Evolutionary conservation across 2,113 vertebrate species (phyloP).

Genomic region (Sinocyclocheilus maitianheensis): DNA sequence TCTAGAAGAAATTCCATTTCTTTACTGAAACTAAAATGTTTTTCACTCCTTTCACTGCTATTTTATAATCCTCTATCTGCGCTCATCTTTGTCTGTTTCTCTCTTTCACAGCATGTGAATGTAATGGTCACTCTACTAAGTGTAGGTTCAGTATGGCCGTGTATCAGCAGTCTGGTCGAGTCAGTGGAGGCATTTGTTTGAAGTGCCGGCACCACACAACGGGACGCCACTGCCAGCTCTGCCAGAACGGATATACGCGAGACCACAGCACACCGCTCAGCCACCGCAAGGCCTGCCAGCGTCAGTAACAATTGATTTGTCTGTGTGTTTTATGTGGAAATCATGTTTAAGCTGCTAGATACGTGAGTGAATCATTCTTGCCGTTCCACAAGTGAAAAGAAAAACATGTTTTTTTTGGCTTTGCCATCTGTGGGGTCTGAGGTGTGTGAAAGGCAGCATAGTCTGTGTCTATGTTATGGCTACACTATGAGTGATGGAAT

Average conservation of each 20-base stretch:
- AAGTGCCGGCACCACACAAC: conserved; percentile 88
- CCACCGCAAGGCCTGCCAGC: conserved; percentile 84
- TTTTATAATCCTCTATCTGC: not conserved
- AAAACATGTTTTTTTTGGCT: not conserved
- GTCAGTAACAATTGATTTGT: conserved; percentile 72
- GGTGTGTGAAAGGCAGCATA: conserved; percentile 20
- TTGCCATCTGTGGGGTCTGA: conserved; percentile 31
- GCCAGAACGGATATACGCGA: conserved; percentile 83
- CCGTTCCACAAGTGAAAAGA: not conserved
- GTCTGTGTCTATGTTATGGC: conserved; percentile 69
- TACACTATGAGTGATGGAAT: conserved; percentile 68
- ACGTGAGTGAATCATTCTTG: not conserved
- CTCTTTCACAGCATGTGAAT: conserved; percentile 79
- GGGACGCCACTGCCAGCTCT: conserved; percentile 89
- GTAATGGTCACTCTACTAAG: conserved; percentile 84
- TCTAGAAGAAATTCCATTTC: not conserved
- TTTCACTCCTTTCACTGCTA: not conserved
- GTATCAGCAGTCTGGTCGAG: conserved; percentile 85
- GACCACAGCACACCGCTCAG: conserved; percentile 77
- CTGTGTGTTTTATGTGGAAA: conserved; percentile 53
- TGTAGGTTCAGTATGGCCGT: conserved; percentile 89
- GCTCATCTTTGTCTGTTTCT: not conserved
- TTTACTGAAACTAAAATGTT: not conserved
- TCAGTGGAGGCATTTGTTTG: conserved; percentile 85
- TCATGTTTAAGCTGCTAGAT: conserved; percentile 22